Conservation (phyloP, 2,113 vertebrate species). For the Callorhinus ursinus region DNA sequence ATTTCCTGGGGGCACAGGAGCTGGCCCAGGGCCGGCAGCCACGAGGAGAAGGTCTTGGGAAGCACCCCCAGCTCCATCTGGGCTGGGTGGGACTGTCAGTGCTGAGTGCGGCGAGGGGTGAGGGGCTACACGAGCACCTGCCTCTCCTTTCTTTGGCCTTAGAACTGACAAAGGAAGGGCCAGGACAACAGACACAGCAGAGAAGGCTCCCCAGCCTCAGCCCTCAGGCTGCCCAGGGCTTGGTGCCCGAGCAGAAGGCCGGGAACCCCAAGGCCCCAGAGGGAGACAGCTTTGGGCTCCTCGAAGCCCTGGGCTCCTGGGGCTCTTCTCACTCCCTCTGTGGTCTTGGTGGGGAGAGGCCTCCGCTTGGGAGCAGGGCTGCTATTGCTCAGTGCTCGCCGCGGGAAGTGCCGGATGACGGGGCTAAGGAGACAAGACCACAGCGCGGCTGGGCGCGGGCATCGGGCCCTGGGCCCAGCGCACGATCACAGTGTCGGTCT, state of each 20-base stretch:
- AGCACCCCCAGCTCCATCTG: neutral
- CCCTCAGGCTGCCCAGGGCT: neutral
- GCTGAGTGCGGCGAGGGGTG: neutral
- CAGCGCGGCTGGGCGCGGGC: neutral
- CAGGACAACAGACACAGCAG: neutral
- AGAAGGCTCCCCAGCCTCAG: neutral
- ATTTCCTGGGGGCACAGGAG: neutral
- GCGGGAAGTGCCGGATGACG: neutral
- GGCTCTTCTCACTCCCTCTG: neutral
- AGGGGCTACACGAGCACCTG: neutral
- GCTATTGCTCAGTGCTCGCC: neutral
- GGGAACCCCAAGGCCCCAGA: neutral
- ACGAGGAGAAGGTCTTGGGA: neutral
- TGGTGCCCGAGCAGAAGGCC: neutral
- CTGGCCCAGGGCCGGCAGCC: neutral
- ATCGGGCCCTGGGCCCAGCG: neutral
- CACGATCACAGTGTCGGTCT: constrained; percentile 64
- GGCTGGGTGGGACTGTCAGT: neutral
- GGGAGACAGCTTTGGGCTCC: neutral
- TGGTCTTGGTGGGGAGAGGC: neutral
- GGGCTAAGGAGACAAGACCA: neutral
- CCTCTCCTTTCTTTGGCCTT: constrained; percentile 61
- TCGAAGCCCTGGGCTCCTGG: neutral
- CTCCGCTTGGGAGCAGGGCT: neutral
- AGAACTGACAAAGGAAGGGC: neutral